Conservation (phyloP, 2,888 invertebrate genomes). For the Dicyrtomina minuta region DNA sequence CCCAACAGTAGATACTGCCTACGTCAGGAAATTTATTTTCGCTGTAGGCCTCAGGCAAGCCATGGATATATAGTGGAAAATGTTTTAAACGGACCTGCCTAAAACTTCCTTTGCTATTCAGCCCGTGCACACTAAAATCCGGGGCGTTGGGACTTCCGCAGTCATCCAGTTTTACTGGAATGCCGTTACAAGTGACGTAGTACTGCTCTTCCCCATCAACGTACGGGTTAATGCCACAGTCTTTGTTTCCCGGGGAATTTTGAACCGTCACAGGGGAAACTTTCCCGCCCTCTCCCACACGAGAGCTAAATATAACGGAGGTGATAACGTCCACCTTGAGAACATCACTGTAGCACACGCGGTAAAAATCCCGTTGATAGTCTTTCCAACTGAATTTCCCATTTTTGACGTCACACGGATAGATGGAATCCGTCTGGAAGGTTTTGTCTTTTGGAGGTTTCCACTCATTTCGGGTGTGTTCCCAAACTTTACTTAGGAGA, state of each 20-base stretch:
- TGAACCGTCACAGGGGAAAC: background rate
- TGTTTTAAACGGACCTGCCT: no score
- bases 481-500: no score
- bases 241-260: no score
- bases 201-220: background rate
- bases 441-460: no score
- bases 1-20: background rate
- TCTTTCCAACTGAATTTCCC: background rate
- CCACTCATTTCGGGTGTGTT: background rate
- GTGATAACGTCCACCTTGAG: background rate
- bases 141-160: slow-evolving; percentile 15
- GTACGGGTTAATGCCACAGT: background rate
- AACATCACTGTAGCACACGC: background rate
- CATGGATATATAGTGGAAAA: background rate
- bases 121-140: background rate
- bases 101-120: background rate
- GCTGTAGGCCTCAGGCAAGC: background rate
- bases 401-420: background rate
- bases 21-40: background rate
- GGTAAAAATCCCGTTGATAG: slow-evolving; percentile 5
- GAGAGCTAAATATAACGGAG: background rate
- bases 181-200: slow-evolving; percentile 3
- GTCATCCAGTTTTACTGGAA: background rate
- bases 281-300: background rate
- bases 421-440: background rate